Base-by-base conservation (phyloP, 1,140 invertebrate genomes). In the Nephila pilipes region DNA sequence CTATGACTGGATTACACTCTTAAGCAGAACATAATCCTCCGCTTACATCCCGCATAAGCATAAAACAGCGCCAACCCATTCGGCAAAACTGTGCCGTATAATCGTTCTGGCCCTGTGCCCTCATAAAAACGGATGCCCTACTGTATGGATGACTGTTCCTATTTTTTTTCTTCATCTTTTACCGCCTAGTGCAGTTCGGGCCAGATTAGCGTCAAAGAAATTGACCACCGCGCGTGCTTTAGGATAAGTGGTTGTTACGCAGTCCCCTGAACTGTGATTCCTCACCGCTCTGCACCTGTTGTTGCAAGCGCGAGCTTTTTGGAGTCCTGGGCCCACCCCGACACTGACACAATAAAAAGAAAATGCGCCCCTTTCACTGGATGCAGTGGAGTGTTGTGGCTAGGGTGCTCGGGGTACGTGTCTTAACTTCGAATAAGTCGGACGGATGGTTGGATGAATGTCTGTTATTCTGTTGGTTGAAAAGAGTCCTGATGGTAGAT, bases 221-320 rank as follows among this genome's bases (percentile, higher is more conserved):
- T 25, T 88, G 87, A 88, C 87, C 87, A 88, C 87, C 25, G 69
- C 88, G 55, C 69, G 88, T 36, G 63, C 54, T 88, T 32, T 22
- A 22, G n/a, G 38, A 25, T 46, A 90, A 90, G 88, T 80, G 88
- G 88, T 90, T 58, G 69, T 90, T 90, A 90, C 36, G 38, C 22
- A 58, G 46, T 25, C 88, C n/a, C 88, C 36, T 80, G 65, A 80
- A 54, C 88, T 90, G 88, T 90, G 88, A 90, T 90, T 90, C 88
- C 88, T 88, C 65, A 54, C 25, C 58, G 18, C 88, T 90, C 54
- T 60, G 46, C 88, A 90, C 88, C 88, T 90, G 88, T 90, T 80
- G 88, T n/a, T 65, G 63, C 6, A 65, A 55, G 60, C 85, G 16
- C 32, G 58, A 36, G 85, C 85, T 60, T 60, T 22, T 46, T 83